Percentiles rank a stretch among this genome's conserved stretches.
phyloP scores from a whole-genome alignment of 2,113 vertebrate genomes.

The Nipponia nippon region DNA sequence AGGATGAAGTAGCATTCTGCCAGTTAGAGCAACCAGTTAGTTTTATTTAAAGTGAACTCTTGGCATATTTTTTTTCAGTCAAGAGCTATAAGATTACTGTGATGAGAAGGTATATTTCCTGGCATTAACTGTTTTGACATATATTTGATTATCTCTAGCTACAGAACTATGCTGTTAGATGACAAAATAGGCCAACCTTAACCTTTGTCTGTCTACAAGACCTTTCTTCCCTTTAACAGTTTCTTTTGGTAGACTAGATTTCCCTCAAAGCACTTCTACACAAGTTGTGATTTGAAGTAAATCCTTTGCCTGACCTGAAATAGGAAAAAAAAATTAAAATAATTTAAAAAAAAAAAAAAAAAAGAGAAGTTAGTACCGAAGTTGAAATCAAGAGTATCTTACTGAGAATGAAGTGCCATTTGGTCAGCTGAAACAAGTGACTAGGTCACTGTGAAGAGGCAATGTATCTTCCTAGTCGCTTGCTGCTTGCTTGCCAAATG shows the following conservation, averaged over 20 bases:
- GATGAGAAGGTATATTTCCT: not conserved
- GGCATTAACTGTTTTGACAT: not conserved
- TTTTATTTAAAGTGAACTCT: not conserved
- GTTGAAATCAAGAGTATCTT: not conserved
- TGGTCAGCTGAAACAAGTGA: not conserved
- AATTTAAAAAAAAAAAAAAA: too few relatives aligned
- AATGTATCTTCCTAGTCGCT: not conserved
- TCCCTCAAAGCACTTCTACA: not conserved
- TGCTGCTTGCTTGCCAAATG: not conserved
- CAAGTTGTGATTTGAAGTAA: not conserved
- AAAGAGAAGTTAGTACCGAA: not conserved
- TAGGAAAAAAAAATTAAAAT: not conserved
- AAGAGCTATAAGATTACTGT: not conserved
- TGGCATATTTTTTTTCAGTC: not conserved
- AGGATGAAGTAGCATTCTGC: not conserved
- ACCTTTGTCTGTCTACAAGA: not conserved
- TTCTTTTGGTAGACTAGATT: not conserved
- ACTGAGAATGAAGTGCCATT: not conserved
- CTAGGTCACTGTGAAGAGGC: not conserved
- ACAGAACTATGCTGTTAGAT: not conserved
- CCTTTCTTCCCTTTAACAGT: not conserved
- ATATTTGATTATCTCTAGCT: not conserved
- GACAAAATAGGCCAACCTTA: not conserved
- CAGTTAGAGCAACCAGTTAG: not conserved
- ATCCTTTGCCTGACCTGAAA: not conserved